A percentile compares a stretch with the other conserved stretches of the same genome.
phyloP scores from a whole-genome alignment of 2,797 vertebrate species.

The Cryptoblepharus egeriae region DNA sequence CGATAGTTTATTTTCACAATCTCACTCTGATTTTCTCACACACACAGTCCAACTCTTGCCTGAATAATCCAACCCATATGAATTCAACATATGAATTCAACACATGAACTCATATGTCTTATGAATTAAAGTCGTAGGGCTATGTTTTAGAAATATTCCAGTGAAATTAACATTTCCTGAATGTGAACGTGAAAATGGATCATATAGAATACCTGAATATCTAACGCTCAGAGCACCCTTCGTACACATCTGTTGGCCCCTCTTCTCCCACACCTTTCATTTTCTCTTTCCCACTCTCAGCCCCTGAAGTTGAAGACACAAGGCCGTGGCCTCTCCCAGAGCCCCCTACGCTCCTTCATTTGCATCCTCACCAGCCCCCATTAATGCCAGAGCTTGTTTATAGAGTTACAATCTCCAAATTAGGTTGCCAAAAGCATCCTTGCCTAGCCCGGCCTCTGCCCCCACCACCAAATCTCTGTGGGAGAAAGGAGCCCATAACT shows the following conservation, averaged over 20 bases:
- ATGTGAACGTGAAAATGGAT: constrained; percentile 28
- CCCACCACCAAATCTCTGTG: constrained; percentile 50
- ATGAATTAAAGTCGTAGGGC: not conserved
- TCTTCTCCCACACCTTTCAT: constrained; percentile 50
- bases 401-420: constrained; percentile 77
- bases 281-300: constrained; percentile 34
- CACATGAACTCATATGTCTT: no score
- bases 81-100: not conserved
- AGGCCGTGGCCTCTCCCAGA: constrained; percentile 2
- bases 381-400: constrained; percentile 70
- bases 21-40: not conserved
- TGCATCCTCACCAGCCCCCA: constrained; percentile 70
- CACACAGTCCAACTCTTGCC: no score
- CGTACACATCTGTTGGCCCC: constrained; percentile 18
- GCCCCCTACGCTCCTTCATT: constrained; percentile 49
- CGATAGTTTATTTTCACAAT: not conserved
- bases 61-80: not conserved
- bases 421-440: constrained; percentile 75
- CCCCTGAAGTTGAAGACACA: constrained; percentile 33
- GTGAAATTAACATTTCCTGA: constrained; percentile 37
- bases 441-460: constrained; percentile 54
- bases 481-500: constrained; percentile 75
- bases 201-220: constrained; percentile 14
- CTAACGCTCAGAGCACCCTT: constrained; percentile 14
- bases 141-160: not conserved